Base-by-base conservation (phyloP, 2,888 invertebrate species). In the Nemotelus nigrinus region DNA sequence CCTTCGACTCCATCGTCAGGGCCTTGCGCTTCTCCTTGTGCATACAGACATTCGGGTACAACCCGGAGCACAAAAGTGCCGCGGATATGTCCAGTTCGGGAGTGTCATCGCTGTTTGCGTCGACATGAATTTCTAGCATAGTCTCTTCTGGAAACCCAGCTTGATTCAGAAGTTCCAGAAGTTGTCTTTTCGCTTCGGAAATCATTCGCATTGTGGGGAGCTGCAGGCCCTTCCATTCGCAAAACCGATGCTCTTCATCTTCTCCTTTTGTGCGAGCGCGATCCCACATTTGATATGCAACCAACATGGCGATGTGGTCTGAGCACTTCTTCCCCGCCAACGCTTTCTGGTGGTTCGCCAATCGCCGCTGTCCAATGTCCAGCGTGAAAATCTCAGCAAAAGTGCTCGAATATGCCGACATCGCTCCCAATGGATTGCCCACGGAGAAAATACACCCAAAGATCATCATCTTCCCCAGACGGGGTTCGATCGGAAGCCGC, bases 11-110 rank as follows among this genome's bases (percentile, higher is more conserved):
- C 0, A 96, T 96, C 0, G 99, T 99, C 72, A 98, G 88, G 0
- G 99, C 95, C 89, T 97, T 97, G 78, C 99, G 90, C 85, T 98
- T 99, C 79, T 97, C 98, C 85, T 96, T 96, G 86, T 98, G 96
- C 84, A 92, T 93, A 84, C 98, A 98, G 2, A 99, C 96, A 86
- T 99, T 99, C 0, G 99, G 99, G 87, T 99, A 99, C 0, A 98
- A 90, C 0, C 98, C 99, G 90, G 95, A 92, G 81, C 94, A 93
- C 84, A 99, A 90, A 76, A 98, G 89, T 0, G 95, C 94, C 80
- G 95, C 92, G 0, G 97, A 92, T 78, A 94, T 88, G 85, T 99
- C 98, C 57, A 98, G 86, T 45, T 90, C 89, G 0, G 93, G 90
- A 25, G 8, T 74, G 85, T 97, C 96, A 0, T 94, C 91, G 0